Base-by-base conservation (phyloP, 2,888 invertebrate genomes). In the Acrocyrtus sp. region DNA sequence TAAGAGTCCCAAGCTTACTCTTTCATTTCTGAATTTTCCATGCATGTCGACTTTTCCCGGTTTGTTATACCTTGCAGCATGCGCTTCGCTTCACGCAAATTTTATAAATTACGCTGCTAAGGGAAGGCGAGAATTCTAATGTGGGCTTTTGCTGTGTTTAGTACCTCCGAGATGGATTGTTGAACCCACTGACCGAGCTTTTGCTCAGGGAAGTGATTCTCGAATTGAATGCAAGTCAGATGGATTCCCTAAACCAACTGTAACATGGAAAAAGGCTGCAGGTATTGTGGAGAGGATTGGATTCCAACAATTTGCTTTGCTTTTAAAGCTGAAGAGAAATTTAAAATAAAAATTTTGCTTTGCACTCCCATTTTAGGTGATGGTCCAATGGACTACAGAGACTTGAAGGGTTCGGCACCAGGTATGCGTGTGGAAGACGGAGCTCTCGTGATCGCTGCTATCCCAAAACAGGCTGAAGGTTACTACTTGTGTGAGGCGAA, bases 81-180 rank as follows among this genome's bases (percentile, higher is more conserved):
- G 77, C 72, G 78, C 78, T 79, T 78, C 67, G 79, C 79, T 79
- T 80, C 68, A 76, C 47, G 77, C 77, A 62, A 73, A 39, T 56
- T 21, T 8, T 47, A 63, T 51, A 62, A 50, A 67, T 63, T 21
- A 56, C 54, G 34, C 51, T 29, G 29, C 48, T 51, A 29, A 8
- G 19, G 34, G 57, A 53, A 65, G 43, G 53, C 63, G 57, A 47
- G 29, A 57, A 41, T 26, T 61, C 74, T 76, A 76, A 78, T 75
- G 63, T 63, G 41, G n/a, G 41, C 68, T 74, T 76, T 70, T 67
- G 61, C 26, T 70, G 41, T 72, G 75, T 63, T 57, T 80, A 96
- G 96, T 96, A 83, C 96, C 96, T 82, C 96, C 96, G 78, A 93
- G 95, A 85, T 96, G 96, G 96, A 95, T 95, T 85, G 87, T 95